phyloP scores from a whole-genome alignment of 2,797 vertebrate species.

The Acrossocheilus wenchowensis region DNA sequence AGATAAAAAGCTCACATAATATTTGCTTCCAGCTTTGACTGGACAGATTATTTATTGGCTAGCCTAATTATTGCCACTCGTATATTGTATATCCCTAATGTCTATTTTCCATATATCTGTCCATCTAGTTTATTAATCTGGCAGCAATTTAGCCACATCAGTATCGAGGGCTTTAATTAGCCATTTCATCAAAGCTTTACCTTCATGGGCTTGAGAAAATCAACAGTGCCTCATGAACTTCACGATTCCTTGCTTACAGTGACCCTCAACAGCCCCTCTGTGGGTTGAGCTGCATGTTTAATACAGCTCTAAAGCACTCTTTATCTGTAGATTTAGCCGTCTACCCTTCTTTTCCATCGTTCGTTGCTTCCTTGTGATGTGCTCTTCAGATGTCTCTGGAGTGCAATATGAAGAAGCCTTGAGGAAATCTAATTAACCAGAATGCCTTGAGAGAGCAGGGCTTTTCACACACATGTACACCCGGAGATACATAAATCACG shows the following conservation, averaged over 20 bases:
- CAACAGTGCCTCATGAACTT: not conserved
- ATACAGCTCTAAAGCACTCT: not conserved
- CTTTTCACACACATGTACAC: slow-evolving; percentile 45
- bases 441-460: slow-evolving; percentile 65
- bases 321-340: not conserved
- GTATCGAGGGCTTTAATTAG: not conserved
- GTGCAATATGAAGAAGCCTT: slow-evolving; percentile 58
- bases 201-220: not conserved
- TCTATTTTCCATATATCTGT: not conserved
- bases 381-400: slow-evolving; percentile 45
- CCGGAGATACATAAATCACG: slow-evolving; percentile 68
- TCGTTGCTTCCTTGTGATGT: slow-evolving; percentile 8
- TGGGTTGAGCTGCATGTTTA: not conserved
- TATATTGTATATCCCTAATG: not conserved
- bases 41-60: not conserved
- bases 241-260: slow-evolving; percentile 6
- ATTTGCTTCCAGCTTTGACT: not conserved
- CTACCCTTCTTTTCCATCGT: not conserved
- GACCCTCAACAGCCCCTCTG: slow-evolving; percentile 2
- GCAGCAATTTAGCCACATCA: not conserved
- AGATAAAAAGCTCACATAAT: not conserved
- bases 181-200: slow-evolving; percentile 24
- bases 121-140: not conserved
- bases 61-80: not conserved
- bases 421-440: slow-evolving; percentile 72